phyloP scores from a whole-genome alignment of 1,140 invertebrate species.

The Papilio aristodemus region DNA sequence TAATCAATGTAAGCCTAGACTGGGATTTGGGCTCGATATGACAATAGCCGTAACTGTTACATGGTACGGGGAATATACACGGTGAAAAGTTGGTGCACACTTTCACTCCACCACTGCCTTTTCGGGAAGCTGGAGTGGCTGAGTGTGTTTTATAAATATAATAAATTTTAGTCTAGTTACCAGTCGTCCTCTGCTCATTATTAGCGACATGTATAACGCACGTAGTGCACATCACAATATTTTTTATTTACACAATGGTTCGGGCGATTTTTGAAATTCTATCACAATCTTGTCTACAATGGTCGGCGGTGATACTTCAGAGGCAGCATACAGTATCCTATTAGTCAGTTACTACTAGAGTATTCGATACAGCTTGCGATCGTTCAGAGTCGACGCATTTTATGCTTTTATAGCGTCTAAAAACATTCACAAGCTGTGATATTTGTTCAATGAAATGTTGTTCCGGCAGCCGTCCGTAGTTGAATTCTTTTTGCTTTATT shows the following conservation, averaged over 20 bases:
- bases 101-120: no score
- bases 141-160: neutral
- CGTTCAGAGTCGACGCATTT: slow-evolving; percentile 13
- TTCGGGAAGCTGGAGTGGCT: no score
- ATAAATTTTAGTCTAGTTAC: neutral
- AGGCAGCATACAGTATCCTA: slow-evolving; percentile 25
- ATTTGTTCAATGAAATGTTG: slow-evolving; percentile 26
- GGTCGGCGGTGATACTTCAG: neutral
- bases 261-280: slow-evolving; percentile 16
- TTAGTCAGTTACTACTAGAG: slow-evolving; percentile 22
- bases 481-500: slow-evolving; percentile 45
- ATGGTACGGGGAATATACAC: no score
- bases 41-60: no score
- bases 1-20: no score
- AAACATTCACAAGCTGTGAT: slow-evolving; percentile 7
- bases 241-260: slow-evolving; percentile 21
- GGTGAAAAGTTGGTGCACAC: no score
- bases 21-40: no score
- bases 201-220: slow-evolving; percentile 17
- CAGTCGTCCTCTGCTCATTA: slow-evolving; percentile 10
- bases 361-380: slow-evolving; percentile 4
- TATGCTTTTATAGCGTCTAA: slow-evolving; percentile 24
- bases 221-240: slow-evolving; percentile 21
- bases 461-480: slow-evolving; percentile 47
- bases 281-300: slow-evolving; percentile 10